These are phyloP conservation scores for Alfaro cultratus DNA, from an alignment of 2,797 vertebrate genomes.

Conservation along the genomic window DNA sequence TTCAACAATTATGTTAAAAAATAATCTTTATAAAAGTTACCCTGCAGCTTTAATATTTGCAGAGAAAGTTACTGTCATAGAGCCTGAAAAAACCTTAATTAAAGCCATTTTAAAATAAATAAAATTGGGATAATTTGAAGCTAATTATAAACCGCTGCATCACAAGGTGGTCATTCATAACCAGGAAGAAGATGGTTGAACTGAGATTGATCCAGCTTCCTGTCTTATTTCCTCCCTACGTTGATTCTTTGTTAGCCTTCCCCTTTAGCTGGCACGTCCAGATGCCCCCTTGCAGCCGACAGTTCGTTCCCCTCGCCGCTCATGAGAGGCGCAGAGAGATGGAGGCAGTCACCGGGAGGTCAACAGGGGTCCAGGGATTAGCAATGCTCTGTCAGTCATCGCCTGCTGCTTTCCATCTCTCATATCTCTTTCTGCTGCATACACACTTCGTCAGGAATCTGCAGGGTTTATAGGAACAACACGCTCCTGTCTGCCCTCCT, in stretches of 20 bases:
- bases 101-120: neutral
- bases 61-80: neutral
- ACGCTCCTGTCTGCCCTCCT: constrained; percentile 15
- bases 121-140: neutral
- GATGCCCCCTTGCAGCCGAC: constrained; percentile 1
- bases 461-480: constrained; percentile 51
- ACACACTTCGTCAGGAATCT: constrained; percentile 56
- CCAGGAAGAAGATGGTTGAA: constrained; percentile 29
- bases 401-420: constrained; percentile 57
- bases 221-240: constrained; percentile 5
- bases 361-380: constrained; percentile 28
- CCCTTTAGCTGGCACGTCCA: constrained; percentile 30
- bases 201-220: constrained; percentile 42
- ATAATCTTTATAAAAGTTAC: too few relatives aligned
- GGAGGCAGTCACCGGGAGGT: constrained; percentile 33
- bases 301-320: constrained; percentile 25
- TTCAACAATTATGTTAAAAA: too few relatives aligned
- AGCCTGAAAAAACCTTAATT: neutral
- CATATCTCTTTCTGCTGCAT: constrained; percentile 13
- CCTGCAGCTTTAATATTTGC: neutral
- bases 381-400: constrained; percentile 45
- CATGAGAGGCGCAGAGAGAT: constrained; percentile 3
- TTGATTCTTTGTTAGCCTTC: constrained; percentile 25
- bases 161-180: neutral
- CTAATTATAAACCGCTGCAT: neutral